Conservation (phyloP, 2,797 vertebrate genomes). For the Falco concolor region DNA sequence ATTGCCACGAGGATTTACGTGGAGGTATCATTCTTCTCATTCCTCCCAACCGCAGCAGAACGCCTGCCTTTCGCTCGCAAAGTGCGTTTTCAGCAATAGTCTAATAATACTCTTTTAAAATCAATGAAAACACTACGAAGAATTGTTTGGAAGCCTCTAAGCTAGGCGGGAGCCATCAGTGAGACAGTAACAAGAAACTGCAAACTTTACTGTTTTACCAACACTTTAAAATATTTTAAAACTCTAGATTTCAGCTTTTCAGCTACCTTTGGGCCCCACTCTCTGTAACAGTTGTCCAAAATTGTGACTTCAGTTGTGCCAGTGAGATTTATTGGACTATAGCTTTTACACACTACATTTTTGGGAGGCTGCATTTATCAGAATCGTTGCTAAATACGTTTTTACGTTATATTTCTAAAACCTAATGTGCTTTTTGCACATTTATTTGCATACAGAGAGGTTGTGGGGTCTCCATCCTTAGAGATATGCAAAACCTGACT, state of each 20-base stretch:
- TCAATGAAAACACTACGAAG: not conserved
- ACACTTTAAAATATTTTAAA: not conserved
- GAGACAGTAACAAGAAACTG: not conserved
- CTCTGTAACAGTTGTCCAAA: not conserved
- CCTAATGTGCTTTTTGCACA: not conserved
- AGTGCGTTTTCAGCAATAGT: not conserved
- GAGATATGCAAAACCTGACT: not conserved
- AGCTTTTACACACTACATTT: not conserved
- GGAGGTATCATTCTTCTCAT: conserved; percentile 4
- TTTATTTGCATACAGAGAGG: not conserved
- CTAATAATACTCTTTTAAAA: not conserved
- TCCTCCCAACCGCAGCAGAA: not conserved
- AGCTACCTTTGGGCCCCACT: not conserved
- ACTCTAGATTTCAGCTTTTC: not conserved
- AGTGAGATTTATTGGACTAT: not conserved
- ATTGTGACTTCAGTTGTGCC: not conserved
- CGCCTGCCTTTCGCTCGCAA: not conserved
- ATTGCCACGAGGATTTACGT: not conserved
- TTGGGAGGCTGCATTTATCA: not conserved
- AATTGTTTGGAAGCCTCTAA: not conserved
- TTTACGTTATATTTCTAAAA: not conserved
- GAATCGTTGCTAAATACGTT: not conserved
- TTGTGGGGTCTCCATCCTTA: not conserved
- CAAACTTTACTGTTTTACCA: not conserved
- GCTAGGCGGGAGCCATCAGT: not conserved